Evolutionary conservation across 2,888 invertebrate species (phyloP), one percentile per base, ranked within the genome.

Genomic region (Lacanobia wlatinum): DNA sequence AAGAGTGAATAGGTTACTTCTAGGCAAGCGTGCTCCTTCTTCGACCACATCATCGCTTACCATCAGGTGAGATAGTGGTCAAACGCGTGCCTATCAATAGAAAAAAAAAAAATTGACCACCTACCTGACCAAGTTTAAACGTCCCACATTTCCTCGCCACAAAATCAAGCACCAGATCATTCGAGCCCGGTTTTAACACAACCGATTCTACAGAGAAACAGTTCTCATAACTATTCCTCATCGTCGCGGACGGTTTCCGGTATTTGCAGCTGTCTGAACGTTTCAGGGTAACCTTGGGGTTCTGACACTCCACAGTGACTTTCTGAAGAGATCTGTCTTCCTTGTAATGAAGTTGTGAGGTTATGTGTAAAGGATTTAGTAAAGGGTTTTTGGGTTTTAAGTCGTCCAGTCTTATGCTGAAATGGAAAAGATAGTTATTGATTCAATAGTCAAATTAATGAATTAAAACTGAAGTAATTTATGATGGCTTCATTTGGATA

Each of bases 241-340:
- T 90, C 3, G 97, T 97, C 2, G 97, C 96, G 0, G 97, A 97
- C 0, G 97, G 97, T 92, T 98, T 97, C 53, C 97, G 96, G 82
- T 97, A 96, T 89, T 97, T 97, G 53, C 97, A 97, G 89, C 98
- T 98, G 87, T 98, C 98, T 0, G 98, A 97, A 23, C 98, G 96
- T 77, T 97, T 97, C 2, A 98, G 93, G 0, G 97, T 95, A 1
- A 96, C 95, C 90, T 97, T 97, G 0, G 96, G 96, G 86, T 97
- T 97, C 79, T 97, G 97, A 84, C 98, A 98, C 43, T 97, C 97
- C 3, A 98, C 97, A 4, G 97, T 97, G 0, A 98, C 98, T 82
- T 97, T 97, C 64, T 97, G 97, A 9, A 99, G 93, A 40, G 97
- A 97, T 88, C 97, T 98, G 90, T 99, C 98, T 91, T 98, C 98